Conservation (phyloP, 2,113 vertebrate species). For the Chiloscyllium plagiosum region DNA sequence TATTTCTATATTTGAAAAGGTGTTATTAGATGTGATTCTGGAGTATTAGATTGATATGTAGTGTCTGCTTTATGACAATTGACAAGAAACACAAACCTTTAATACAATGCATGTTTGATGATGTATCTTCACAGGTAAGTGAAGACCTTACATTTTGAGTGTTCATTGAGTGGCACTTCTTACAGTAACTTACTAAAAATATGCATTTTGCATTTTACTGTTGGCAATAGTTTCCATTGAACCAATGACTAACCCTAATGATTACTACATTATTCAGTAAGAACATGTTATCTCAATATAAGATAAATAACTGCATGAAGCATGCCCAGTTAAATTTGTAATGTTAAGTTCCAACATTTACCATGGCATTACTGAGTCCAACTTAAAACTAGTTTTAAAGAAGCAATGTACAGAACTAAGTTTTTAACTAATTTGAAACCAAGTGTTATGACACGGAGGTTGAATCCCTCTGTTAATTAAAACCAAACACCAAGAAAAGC, state of each 20-base stretch:
- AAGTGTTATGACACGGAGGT: too few relatives aligned
- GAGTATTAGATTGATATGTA: background rate
- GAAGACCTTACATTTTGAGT: background rate
- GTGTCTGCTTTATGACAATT: background rate
- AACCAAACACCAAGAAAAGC: too few relatives aligned
- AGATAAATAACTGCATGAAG: too few relatives aligned
- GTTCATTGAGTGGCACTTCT: background rate
- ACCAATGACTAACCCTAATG: background rate
- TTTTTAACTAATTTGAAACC: background rate
- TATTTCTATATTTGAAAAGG: background rate
- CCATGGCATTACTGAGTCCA: too few relatives aligned
- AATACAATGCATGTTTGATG: background rate
- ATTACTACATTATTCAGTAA: background rate
- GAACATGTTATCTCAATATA: background rate
- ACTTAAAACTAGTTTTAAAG: too few relatives aligned
- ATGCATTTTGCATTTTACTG: background rate
- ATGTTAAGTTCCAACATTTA: too few relatives aligned
- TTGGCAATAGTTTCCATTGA: background rate
- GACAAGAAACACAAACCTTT: background rate
- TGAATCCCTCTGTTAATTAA: too few relatives aligned
- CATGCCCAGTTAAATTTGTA: too few relatives aligned
- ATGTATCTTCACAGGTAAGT: background rate
- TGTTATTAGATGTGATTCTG: background rate
- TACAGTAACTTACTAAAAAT: background rate
- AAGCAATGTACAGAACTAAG: background rate